Evolutionary conservation across 2,113 vertebrate genomes (phyloP).

Genomic region (Columba livia): DNA sequence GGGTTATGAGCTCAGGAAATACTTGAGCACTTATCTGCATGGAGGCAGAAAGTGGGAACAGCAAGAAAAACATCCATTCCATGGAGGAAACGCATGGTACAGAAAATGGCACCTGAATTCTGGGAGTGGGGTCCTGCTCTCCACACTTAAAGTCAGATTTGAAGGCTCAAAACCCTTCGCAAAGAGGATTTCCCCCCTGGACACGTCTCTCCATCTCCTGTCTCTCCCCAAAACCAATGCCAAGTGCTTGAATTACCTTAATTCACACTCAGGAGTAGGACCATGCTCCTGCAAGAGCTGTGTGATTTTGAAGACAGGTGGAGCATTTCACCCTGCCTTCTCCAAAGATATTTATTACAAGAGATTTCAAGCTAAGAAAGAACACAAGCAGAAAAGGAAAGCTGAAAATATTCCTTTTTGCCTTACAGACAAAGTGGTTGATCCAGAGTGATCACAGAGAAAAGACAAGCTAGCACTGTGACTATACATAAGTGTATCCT

Average conservation of each 20-base stretch:
- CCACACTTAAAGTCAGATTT: neutral
- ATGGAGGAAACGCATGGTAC: neutral
- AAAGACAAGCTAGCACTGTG: neutral
- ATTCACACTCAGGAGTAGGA: neutral
- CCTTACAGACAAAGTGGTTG: neutral
- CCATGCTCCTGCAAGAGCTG: accelerated
- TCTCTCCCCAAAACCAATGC: accelerated
- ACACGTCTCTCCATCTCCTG: neutral
- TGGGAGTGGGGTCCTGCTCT: neutral
- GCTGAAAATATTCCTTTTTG: accelerated
- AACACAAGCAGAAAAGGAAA: neutral
- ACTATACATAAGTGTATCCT: accelerated
- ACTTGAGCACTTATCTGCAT: neutral
- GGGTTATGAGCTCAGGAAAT: constrained; percentile 29
- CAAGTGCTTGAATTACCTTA: neutral
- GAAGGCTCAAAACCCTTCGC: neutral
- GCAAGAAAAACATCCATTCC: neutral
- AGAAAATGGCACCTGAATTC: neutral
- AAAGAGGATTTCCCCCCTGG: neutral
- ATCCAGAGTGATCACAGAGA: neutral
- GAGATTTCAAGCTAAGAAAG: neutral
- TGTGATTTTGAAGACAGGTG: neutral
- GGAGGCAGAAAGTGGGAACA: neutral
- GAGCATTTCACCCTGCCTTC: neutral
- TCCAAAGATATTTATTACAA: neutral